Base-by-base conservation (phyloP, 1,140 invertebrate species). In the Aporrectodea caliginosa region DNA sequence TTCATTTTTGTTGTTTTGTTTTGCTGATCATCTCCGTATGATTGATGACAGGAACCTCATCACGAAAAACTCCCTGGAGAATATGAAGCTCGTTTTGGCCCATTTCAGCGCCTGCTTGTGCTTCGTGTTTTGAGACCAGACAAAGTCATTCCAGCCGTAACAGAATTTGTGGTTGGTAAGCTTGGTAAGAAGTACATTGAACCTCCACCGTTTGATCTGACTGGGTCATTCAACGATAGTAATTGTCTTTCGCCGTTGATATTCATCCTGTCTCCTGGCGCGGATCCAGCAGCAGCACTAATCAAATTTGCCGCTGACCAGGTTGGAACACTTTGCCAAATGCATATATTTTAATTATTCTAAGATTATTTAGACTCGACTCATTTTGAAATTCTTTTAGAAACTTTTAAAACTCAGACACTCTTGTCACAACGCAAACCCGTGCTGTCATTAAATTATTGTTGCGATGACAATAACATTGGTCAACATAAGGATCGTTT, bases 221-320 rank as follows among this genome's bases (percentile, higher is more conserved):
- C 91, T 78, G 92, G 93, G 1, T 94, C 93, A 0, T 98, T 93
- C 84, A 89, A 89, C 0, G 95, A 97, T 85, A 97, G 95, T 0
- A 92, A 94, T 80, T 93, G 92, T 83, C 92, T 91, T 81, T 92
- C 94, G 16, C 96, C 96, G 0, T 85, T 98, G 34, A 92, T 98
- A 82, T 98, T 98, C 85, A 91, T 98, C 1, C 86, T 98, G 22
- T 97, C 95, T 1, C 94, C 96, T 14, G 95, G 96, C 14, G 93
- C 94, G 12, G 96, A 98, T 91, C 96, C 96, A 0, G 94, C 94
- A 85, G 93, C 93, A 2, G 91, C 93, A 0, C 83, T 90, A 12
- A 83, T 90, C 2, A 90, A 90, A 84, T 90, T 90, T 89, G 95
- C 96, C n/a, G 95, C 97, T 81, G 94, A 97, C 86, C 92, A 87